A percentile compares a stretch with the other conserved stretches of the same genome.
phyloP scores from a whole-genome alignment of 2,113 vertebrate genomes.

The Myotis yumanensis region DNA sequence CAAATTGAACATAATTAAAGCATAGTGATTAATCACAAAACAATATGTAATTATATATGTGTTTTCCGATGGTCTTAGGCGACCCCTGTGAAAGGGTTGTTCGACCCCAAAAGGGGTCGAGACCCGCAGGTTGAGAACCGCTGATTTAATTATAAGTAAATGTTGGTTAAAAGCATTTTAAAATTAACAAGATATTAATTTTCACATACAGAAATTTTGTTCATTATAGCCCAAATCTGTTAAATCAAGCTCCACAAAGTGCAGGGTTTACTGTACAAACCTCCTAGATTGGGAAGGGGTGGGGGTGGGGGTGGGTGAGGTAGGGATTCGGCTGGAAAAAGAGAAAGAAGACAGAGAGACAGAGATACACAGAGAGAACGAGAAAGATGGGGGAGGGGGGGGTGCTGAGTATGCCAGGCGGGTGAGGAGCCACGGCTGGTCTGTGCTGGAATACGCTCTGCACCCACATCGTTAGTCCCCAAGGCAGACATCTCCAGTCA shows the following conservation, averaged over 20 bases:
- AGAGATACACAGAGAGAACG: neutral
- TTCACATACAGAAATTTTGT: neutral
- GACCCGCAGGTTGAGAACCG: too few relatives aligned
- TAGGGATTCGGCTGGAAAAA: neutral
- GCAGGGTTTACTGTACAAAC: neutral
- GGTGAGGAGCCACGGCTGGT: neutral
- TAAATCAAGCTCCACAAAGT: neutral
- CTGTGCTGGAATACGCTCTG: neutral
- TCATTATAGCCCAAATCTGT: neutral
- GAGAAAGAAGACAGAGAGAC: neutral
- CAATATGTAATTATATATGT: too few relatives aligned
- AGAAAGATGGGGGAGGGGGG: too few relatives aligned
- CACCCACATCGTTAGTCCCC: neutral
- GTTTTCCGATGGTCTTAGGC: too few relatives aligned
- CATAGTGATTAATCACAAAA: too few relatives aligned
- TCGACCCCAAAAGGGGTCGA: too few relatives aligned
- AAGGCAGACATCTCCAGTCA: slow-evolving; percentile 8
- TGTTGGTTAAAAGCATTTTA: neutral
- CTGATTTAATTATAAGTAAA: neutral
- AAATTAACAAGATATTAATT: neutral
- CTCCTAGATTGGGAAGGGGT: neutral
- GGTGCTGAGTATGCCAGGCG: neutral
- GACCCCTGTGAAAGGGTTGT: too few relatives aligned
- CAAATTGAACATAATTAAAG: too few relatives aligned
- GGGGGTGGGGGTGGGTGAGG: neutral